A percentile compares a stretch with the other conserved stretches of the same genome.
Conservation (phyloP, 1,140 invertebrate species). For the Sinella curviseta region DNA sequence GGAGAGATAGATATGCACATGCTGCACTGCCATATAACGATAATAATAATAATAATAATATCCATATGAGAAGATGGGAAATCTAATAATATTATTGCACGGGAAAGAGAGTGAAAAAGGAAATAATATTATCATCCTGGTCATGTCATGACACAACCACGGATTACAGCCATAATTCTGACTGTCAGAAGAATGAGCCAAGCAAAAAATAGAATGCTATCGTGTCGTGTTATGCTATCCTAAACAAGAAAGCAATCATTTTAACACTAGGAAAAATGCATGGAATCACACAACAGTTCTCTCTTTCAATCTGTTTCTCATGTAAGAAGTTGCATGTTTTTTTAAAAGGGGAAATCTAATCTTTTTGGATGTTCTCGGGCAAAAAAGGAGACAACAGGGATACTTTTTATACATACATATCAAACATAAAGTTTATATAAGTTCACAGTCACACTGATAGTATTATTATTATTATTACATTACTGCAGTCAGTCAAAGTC, state of each 20-base stretch:
- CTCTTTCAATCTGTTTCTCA: background rate
- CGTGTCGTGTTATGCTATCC: background rate
- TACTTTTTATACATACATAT: no score
- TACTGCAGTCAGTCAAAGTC: no score
- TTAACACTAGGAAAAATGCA: background rate
- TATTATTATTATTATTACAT: no score
- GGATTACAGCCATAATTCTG: slow-evolving; percentile 12
- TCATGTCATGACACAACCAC: slow-evolving; percentile 20
- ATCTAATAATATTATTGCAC: slow-evolving; percentile 15
- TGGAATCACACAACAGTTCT: background rate
- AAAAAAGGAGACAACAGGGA: no score
- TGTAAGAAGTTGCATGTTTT: background rate
- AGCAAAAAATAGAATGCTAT: background rate
- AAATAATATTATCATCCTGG: background rate
- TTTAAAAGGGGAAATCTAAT: no score
- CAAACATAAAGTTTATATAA: no score
- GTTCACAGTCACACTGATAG: no score
- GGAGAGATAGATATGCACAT: no score
- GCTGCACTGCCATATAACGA: background rate
- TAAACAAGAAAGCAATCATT: slow-evolving; percentile 18
- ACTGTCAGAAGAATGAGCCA: background rate
- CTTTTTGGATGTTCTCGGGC: no score
- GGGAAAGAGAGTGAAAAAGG: background rate
- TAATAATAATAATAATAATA: background rate
- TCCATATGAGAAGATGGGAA: background rate